A percentile compares a stretch with the other conserved stretches of the same genome.
phyloP scores from a whole-genome alignment of 2,113 vertebrate species.

The Ranitomeya variabilis region DNA sequence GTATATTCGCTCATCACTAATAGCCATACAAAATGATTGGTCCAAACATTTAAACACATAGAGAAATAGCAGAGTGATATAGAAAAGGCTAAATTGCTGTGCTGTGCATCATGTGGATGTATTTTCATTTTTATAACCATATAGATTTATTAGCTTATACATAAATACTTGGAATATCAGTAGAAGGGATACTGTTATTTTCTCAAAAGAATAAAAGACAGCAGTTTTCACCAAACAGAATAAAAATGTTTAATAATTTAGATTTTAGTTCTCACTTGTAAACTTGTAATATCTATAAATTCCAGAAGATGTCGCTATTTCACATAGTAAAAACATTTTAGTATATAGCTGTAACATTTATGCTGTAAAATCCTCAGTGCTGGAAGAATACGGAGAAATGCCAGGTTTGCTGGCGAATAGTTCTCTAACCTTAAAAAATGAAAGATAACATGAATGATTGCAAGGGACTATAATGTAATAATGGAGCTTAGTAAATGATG shows the following conservation, averaged over 20 bases:
- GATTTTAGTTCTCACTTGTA: not conserved
- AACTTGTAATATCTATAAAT: not conserved
- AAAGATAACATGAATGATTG: not conserved
- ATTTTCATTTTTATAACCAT: too few relatives aligned
- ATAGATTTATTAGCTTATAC: not conserved
- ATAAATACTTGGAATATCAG: not conserved
- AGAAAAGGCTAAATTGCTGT: too few relatives aligned
- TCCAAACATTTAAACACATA: too few relatives aligned
- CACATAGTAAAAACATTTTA: slow-evolving; percentile 18
- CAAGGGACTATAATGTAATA: not conserved
- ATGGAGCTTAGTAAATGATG: not conserved
- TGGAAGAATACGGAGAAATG: not conserved
- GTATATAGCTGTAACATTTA: not conserved
- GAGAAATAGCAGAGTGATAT: too few relatives aligned
- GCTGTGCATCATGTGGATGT: too few relatives aligned
- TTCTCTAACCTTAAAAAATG: not conserved
- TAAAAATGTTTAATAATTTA: not conserved
- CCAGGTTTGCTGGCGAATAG: not conserved
- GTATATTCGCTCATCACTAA: too few relatives aligned
- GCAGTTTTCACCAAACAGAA: not conserved
- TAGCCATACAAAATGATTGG: too few relatives aligned
- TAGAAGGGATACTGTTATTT: not conserved
- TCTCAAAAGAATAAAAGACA: not conserved
- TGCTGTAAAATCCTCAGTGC: not conserved
- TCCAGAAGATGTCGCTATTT: slow-evolving; percentile 42